Evolutionary conservation across 2,113 vertebrate species (phyloP).

Genomic region (Dendrocopos noguchii): DNA sequence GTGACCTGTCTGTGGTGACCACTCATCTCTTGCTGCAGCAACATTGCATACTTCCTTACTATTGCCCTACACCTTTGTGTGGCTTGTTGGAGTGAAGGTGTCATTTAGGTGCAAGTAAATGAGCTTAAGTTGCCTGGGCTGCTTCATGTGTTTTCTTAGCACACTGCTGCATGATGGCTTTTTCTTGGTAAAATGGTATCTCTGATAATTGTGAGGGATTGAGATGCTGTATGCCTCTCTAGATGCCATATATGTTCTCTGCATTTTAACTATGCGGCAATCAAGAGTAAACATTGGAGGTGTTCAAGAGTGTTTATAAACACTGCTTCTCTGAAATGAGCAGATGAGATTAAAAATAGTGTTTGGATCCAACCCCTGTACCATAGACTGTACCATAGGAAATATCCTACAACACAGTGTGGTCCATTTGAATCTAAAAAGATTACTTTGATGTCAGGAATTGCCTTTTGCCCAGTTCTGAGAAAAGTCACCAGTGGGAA

Average conservation of each 20-base stretch:
- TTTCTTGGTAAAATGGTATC: background rate
- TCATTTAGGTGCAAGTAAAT: background rate
- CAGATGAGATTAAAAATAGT: background rate
- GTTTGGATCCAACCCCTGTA: background rate
- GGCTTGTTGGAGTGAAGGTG: background rate
- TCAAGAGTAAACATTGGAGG: background rate
- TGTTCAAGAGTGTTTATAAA: background rate
- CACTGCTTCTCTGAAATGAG: background rate
- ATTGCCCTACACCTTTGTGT: accelerated
- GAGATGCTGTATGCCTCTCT: background rate
- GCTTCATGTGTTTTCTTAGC: background rate
- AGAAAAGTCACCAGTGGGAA: background rate
- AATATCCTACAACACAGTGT: background rate
- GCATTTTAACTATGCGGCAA: background rate
- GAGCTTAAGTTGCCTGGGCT: background rate
- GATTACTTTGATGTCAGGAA: background rate
- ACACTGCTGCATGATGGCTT: background rate
- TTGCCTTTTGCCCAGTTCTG: background rate
- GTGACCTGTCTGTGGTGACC: background rate
- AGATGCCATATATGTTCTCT: background rate
- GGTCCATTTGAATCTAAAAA: background rate
- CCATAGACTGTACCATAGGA: background rate
- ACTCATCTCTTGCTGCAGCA: background rate
- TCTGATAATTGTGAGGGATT: background rate
- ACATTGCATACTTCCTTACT: accelerated